phyloP scores from a whole-genome alignment of 2,113 vertebrate species.

The Oplegnathus fasciatus region DNA sequence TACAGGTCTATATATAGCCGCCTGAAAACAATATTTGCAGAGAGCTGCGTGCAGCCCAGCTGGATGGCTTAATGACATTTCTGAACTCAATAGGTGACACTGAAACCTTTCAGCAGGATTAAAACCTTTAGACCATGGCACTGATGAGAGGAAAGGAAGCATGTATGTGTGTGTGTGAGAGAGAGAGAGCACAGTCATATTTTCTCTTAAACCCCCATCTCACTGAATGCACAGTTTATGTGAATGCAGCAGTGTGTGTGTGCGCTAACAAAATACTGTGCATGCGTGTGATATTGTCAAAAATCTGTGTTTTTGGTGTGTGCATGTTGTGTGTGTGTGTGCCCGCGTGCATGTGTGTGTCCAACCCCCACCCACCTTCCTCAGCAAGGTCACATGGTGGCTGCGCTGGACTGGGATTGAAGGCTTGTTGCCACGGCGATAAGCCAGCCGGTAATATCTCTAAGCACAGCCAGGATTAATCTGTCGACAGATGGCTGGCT shows the following conservation, averaged over 20 bases:
- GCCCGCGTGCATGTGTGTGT: conserved; percentile 6
- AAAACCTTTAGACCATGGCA: conserved; percentile 60
- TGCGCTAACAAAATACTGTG: conserved; percentile 10
- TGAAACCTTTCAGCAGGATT: conserved; percentile 74
- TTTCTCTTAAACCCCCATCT: not conserved
- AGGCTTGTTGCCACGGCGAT: conserved; percentile 85
- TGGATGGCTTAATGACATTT: conserved; percentile 62
- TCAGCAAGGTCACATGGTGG: conserved; percentile 80
- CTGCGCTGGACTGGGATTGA: conserved; percentile 82
- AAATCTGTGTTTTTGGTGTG: conserved; percentile 9
- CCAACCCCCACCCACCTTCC: conserved; percentile 61
- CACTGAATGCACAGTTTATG: not conserved
- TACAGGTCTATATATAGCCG: conserved; percentile 50
- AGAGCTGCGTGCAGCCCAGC: conserved; percentile 47
- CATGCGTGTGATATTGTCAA: conserved; percentile 15
- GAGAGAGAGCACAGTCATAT: not conserved
- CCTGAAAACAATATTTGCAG: conserved; percentile 38
- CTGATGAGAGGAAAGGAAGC: conserved; percentile 40
- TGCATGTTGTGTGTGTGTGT: conserved; percentile 6
- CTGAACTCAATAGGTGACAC: conserved; percentile 68
- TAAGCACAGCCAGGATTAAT: conserved; percentile 87
- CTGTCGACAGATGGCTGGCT: conserved; percentile 85
- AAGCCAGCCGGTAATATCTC: conserved; percentile 87
- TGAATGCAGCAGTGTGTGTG: not conserved
- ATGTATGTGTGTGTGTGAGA: not conserved